Conservation (phyloP, 2,113 vertebrate genomes). For the Mesitornis unicolor region DNA sequence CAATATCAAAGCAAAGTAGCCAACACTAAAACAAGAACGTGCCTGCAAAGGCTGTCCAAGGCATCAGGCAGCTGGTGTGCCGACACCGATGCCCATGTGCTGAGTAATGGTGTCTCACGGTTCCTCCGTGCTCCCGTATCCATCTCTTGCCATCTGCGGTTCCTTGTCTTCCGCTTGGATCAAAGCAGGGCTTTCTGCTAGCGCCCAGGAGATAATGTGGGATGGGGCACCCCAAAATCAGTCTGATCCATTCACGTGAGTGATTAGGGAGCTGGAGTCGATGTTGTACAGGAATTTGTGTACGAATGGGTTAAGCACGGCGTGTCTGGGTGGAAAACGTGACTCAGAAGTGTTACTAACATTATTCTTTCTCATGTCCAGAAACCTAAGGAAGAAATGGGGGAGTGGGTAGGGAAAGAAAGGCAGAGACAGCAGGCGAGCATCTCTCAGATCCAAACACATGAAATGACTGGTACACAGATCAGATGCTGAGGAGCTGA, state of each 20-base stretch:
- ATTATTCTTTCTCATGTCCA: neutral
- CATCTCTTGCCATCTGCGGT: constrained; percentile 25
- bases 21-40: neutral
- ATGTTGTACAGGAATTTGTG: fast-evolving
- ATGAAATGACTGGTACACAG: neutral
- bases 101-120: constrained; percentile 29
- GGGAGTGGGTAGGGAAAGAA: constrained; percentile 7
- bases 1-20: neutral
- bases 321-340: neutral
- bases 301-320: neutral
- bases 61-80: neutral
- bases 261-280: neutral
- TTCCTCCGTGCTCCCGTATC: neutral
- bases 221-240: neutral
- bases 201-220: neutral
- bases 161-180: neutral
- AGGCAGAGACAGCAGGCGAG: neutral
- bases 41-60: constrained; percentile 1
- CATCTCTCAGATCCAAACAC: neutral
- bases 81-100: neutral
- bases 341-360: constrained; percentile 9
- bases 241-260: neutral
- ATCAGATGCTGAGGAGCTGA: neutral
- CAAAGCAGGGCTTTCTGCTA: neutral
- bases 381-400: neutral